Evolutionary conservation across 2,113 vertebrate genomes (phyloP).

Genomic region (Tupaia chinensis): DNA sequence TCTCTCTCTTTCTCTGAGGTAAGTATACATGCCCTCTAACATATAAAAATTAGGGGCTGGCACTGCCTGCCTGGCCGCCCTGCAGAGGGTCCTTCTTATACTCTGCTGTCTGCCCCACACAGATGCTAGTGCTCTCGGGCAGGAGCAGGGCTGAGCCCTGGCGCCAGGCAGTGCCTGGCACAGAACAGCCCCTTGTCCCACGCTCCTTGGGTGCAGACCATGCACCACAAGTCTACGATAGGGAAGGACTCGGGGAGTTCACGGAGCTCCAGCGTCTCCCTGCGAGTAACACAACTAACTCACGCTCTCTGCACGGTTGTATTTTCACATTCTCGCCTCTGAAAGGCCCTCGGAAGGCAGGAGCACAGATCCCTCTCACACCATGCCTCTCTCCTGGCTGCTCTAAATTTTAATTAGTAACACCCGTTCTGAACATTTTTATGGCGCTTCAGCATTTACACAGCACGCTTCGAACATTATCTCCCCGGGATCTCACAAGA

Average conservation of each 20-base stretch:
- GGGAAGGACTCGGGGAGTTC: not conserved
- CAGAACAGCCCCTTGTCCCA: fast-evolving
- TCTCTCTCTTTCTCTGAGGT: no score
- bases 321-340: not conserved
- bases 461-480: not conserved
- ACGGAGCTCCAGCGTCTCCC: fast-evolving
- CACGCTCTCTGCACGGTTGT: fast-evolving
- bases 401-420: conserved; percentile 59
- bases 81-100: not conserved
- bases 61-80: fast-evolving
- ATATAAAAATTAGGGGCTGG: fast-evolving
- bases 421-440: conserved; percentile 40
- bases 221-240: fast-evolving
- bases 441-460: conserved; percentile 28
- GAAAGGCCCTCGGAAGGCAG: not conserved
- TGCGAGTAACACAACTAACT: not conserved
- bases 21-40: not conserved
- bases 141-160: not conserved
- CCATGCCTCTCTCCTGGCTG: not conserved
- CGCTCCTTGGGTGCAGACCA: not conserved
- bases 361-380: not conserved
- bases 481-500: conserved; percentile 8
- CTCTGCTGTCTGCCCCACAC: not conserved
- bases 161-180: fast-evolving
- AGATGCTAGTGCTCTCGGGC: fast-evolving